These are phyloP conservation scores for Pachliopta kotzebuea DNA, from an alignment of 2,888 invertebrate species.

Conservation along the genomic window DNA sequence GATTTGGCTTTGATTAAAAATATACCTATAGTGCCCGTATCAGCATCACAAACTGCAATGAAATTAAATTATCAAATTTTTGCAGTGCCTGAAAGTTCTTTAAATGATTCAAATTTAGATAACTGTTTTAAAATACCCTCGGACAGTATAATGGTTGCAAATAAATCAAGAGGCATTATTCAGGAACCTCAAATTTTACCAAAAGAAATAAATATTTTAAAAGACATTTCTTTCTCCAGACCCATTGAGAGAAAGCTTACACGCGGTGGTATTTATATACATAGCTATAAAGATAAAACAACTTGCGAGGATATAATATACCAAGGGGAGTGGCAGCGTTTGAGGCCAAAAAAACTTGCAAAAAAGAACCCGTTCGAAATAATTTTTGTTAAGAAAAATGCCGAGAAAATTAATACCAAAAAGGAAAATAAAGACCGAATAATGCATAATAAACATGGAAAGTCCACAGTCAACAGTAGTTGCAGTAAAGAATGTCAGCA, in stretches of 20 bases:
- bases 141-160: conserved; percentile 1
- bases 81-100: conserved; percentile 37
- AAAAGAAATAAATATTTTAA: conserved; percentile 31
- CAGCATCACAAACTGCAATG: conserved; percentile 15
- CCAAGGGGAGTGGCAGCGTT: conserved; percentile 65
- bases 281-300: conserved; percentile 61
- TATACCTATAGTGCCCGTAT: conserved; percentile 2
- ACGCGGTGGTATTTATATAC: conserved; percentile 62
- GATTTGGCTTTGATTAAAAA: conserved; percentile 33
- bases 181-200: conserved; percentile 34
- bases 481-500: background rate
- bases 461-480: background rate
- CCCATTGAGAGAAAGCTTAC: conserved; percentile 45
- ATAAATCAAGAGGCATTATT: conserved; percentile 38
- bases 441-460: background rate
- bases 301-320: conserved; percentile 64
- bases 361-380: conserved; percentile 40
- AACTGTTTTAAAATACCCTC: conserved; percentile 32
- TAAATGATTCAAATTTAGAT: conserved; percentile 9
- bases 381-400: conserved; percentile 5
- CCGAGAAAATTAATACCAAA: conserved; percentile 30
- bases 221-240: conserved; percentile 36
- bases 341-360: conserved; percentile 38
- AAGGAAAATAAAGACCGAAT: conserved; percentile 10
- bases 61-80: conserved; percentile 43